Percentiles rank a stretch among this genome's conserved stretches.
phyloP scores from a whole-genome alignment of 2,888 invertebrate species.

The Liposcelis brunnea region DNA sequence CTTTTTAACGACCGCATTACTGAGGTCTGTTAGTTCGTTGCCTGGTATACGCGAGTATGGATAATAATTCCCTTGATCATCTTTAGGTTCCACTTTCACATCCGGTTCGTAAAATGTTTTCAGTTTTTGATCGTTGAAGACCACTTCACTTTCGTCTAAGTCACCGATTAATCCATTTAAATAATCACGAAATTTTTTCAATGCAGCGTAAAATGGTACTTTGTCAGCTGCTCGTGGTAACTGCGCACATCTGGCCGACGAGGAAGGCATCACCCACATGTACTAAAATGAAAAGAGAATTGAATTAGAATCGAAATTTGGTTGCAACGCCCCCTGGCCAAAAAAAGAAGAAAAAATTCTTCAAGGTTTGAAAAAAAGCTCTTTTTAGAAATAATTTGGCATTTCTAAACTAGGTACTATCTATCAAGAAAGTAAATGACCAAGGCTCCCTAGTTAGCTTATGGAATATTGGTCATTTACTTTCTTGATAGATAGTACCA shows the following conservation, averaged over 20 bases:
- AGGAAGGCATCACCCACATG: conserved; percentile 99
- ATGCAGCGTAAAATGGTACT: conserved; percentile 90
- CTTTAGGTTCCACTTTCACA: conserved; percentile 26
- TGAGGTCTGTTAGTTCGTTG: conserved; percentile 23
- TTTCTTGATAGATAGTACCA: too few relatives aligned
- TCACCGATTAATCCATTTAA: conserved; percentile 71
- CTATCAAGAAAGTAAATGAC: too few relatives aligned
- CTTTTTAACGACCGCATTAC: conserved; percentile 32
- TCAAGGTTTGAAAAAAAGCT: conserved; percentile 4
- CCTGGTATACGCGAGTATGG: conserved; percentile 16
- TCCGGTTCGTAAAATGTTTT: conserved; percentile 44
- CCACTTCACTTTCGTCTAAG: conserved; percentile 73
- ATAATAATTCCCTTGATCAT: conserved; percentile 19
- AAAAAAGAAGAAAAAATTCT: conserved; percentile 5
- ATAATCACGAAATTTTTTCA: conserved; percentile 90
- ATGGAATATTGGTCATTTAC: too few relatives aligned
- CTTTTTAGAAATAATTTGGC: too few relatives aligned
- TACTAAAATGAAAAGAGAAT: conserved; percentile 42
- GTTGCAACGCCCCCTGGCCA: not conserved
- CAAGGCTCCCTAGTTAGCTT: too few relatives aligned
- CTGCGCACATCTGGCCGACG: conserved; percentile 92
- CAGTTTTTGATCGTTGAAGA: conserved; percentile 56
- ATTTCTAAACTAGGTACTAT: too few relatives aligned
- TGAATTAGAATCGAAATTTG: not conserved
- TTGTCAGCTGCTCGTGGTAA: conserved; percentile 95